Base-by-base conservation (phyloP, 1,140 invertebrate species). In the Zaprionus ghesquierei region DNA sequence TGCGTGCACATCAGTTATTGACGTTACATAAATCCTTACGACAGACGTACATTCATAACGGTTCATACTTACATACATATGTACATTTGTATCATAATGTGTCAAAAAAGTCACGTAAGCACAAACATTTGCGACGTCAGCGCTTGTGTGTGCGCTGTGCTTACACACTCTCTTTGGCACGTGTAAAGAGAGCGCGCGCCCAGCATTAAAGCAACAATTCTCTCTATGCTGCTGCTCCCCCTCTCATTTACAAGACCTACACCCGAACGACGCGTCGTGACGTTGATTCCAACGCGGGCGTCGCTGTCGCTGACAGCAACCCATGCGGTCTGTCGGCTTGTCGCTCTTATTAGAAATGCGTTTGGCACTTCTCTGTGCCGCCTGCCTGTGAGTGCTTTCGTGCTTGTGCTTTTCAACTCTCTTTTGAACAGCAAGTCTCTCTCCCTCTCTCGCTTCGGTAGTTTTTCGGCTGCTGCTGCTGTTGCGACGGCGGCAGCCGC, bases 381-480 rank as follows among this genome's bases (percentile, higher is more conserved):
- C 50, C 18, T 58, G 54, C 29, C 31, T 54, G 35, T 41, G 5
- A 15, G 15, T 38, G 56, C 58, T 53, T 54, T 62, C 10, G 53
- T 61, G 60, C 55, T 70, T 58, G 46, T 27, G 60, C 35, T n/a
- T 15, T 13, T 22, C 5, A 12, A 15, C 44, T 64, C 65, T 63
- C 61, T 69, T 59, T 29, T n/a, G n/a, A 41, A 41, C 12, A 50
- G 54, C 20, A 60, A 41, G 51, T 63, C 66, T 66, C 58, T 58
- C 51, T 38, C 54, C 10, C 35, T 46, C 51, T 68, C 72, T 77
- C 56, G 49, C 60, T 51, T 65, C 50, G 61, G 61, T 87, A 70
- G 79, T 87, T 81, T 81, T 78, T 76, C 46, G 68, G 75, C 64
- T 68, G 75, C 70, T 51, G 61, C 46, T 58, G 58, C 35, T 51